Base-by-base conservation (phyloP, 1,140 invertebrate species). In the Aphelenchoides besseyi region DNA sequence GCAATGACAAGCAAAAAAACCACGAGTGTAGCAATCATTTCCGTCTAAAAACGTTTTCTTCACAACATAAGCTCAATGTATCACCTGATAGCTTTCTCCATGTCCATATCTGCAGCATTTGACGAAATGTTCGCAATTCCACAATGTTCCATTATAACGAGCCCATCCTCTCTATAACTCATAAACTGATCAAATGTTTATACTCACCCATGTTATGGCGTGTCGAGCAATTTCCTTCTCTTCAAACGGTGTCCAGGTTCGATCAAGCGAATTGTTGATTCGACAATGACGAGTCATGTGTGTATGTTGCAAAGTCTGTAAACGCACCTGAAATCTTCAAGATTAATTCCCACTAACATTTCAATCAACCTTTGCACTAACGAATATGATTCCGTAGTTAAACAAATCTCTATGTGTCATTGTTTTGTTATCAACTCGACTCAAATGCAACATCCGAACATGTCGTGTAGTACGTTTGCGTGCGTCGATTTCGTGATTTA, bases 41-140 rank as follows among this genome's bases (percentile, higher is more conserved):
- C 55, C 26, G 55, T 59, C 18, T 48, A 23, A 12, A 48, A 48
- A 48, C 41, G 12, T 16, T 48, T 23, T 16, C 12, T 23, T 23
- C 12, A 23, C 23, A 48, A 23, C 41, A 48, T 23, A 16, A 12
- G 41, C 12, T 48, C 23, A 48, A 23, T 12, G 23, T 16, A 12
- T 48, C 41, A 48, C 41, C 23, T 59, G 55, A 29, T 8, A 5
- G 26, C 26, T 29, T 18, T 59, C 55, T 33, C 55, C 55, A 23
- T 59, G 55, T 5, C 55, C 55, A 23, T 59, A 59, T 5, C 55
- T 5, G 32, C 55, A 59, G 55, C 55, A 8, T 59, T 59, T 59
- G 12, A 59, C 55, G 18, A 59, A 59, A 59, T 59, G 55, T 59
- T 59, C 55, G 55, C 55, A 59, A 33, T 59, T 59, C 55, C 55